Base-by-base conservation (phyloP, 2,113 vertebrate species). In the Blennius ocellaris region DNA sequence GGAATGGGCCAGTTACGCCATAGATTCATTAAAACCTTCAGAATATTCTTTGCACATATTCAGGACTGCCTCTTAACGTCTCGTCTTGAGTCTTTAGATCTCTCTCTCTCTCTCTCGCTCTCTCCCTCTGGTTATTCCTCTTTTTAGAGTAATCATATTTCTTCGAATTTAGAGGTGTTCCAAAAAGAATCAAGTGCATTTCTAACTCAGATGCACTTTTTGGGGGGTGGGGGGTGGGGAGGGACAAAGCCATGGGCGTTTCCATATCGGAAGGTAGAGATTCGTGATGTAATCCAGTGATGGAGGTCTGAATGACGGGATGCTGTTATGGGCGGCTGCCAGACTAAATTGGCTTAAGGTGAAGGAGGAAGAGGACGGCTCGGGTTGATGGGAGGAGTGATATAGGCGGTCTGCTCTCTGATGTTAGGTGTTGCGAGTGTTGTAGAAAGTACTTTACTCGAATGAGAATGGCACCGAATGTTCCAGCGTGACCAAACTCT, bases 1-100 rank as follows among this genome's bases (percentile, higher is more conserved):
- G 96, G 96, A 96, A 92, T 92, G 85, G 83, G 90, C 93, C 87
- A 85, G 83, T 91, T 93, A 89, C 92, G 94, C 94, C 93, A 95
- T 95, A 94, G 93, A 93, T 91, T 93, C 89, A 93, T 95, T 96
- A 94, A 90, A 94, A 94, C 81, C 76, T 80, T 41, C 90, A 86
- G 86, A 94, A 87, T 91, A 90, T 93, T 95, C 96, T 90, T 78
- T 63, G 76, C 93, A 94, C 85, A 81, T 37, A 72, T 55, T n/a
- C 54, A 50, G 77, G 9, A 14, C 80, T 88, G 82, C 43, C 55
- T 66, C 90, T 92, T 83, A 89, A 88, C 81, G 87, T 89, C 85
- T 82, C 61, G 80, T 86, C 77, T 92, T 81, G 69, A 5, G 64
- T 66, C 50, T 36, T 16, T 16, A 37, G 56, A 17, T 69, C 52